phyloP scores from a whole-genome alignment of 2,888 invertebrate species.

The Muschampia plurimacula region DNA sequence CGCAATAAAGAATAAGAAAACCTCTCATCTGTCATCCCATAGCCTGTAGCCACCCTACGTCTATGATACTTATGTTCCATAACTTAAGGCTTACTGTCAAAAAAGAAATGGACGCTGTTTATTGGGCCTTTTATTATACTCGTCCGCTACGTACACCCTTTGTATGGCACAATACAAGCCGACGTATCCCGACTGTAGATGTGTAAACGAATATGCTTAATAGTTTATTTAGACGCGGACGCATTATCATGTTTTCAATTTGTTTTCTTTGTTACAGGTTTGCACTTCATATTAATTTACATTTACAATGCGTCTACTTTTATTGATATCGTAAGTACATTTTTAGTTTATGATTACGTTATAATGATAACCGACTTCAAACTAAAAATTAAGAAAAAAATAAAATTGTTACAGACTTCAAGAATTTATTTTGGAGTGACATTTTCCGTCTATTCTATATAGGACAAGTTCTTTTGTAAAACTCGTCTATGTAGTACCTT shows the following conservation, averaged over 20 bases:
- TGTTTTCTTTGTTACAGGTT: constrained; percentile 74
- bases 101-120: constrained; percentile 61
- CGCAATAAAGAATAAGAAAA: constrained; percentile 75
- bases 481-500: no score
- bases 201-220: constrained; percentile 55
- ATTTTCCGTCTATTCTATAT: no score
- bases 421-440: no score
- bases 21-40: constrained; percentile 78
- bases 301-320: background rate
- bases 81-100: constrained; percentile 77
- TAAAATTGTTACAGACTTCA: no score
- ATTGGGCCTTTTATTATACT: constrained; percentile 68
- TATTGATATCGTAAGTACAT: constrained; percentile 24
- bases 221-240: constrained; percentile 47
- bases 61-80: constrained; percentile 66
- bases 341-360: background rate
- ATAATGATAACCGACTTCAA: no score
- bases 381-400: no score
- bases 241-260: constrained; percentile 27
- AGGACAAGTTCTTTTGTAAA: no score
- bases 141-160: constrained; percentile 61
- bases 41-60: constrained; percentile 58
- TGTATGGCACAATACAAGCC: constrained; percentile 61
- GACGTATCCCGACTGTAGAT: constrained; percentile 58
- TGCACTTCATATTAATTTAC: constrained; percentile 50